These are phyloP conservation scores for Haemorhous mexicanus DNA, from an alignment of 2,113 vertebrate species.

Conservation along the genomic window DNA sequence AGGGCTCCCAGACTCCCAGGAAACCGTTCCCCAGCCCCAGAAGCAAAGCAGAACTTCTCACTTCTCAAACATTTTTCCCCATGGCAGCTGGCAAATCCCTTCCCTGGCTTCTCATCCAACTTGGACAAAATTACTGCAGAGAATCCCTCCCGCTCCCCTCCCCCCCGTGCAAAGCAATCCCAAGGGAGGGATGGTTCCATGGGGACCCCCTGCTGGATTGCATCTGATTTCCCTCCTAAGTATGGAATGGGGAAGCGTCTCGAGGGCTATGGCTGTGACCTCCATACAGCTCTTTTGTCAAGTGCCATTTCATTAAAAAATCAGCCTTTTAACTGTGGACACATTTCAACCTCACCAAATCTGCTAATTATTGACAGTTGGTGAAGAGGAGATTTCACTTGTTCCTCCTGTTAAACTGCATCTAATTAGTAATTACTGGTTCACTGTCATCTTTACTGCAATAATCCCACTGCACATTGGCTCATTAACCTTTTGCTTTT, in stretches of 20 bases:
- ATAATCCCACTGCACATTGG: constrained; percentile 76
- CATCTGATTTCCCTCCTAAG: constrained; percentile 56
- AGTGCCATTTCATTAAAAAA: constrained; percentile 67
- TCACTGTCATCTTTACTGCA: constrained; percentile 79
- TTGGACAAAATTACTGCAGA: constrained; percentile 60
- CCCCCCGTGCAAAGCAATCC: background rate
- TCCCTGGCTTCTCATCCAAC: constrained; percentile 43
- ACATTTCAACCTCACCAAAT: constrained; percentile 83
- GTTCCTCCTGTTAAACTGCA: constrained; percentile 87
- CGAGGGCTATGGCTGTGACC: constrained; percentile 30
- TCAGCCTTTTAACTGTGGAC: constrained; percentile 81
- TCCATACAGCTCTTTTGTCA: constrained; percentile 40
- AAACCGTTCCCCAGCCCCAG: background rate
- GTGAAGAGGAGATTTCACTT: constrained; percentile 87
- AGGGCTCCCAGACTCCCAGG: background rate
- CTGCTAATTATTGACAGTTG: constrained; percentile 89
- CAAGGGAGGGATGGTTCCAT: constrained; percentile 57
- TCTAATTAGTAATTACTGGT: constrained; percentile 84
- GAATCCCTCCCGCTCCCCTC: constrained; percentile 55
- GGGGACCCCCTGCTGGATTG: constrained; percentile 62
- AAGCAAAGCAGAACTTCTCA: constrained; percentile 44
- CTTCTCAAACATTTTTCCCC: constrained; percentile 25
- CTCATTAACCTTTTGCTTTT: constrained; percentile 86
- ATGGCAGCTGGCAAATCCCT: constrained; percentile 58
- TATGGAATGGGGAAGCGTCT: constrained; percentile 42